Evolutionary conservation across 2,888 invertebrate species (phyloP).

Genomic region (Diarsia rubi): DNA sequence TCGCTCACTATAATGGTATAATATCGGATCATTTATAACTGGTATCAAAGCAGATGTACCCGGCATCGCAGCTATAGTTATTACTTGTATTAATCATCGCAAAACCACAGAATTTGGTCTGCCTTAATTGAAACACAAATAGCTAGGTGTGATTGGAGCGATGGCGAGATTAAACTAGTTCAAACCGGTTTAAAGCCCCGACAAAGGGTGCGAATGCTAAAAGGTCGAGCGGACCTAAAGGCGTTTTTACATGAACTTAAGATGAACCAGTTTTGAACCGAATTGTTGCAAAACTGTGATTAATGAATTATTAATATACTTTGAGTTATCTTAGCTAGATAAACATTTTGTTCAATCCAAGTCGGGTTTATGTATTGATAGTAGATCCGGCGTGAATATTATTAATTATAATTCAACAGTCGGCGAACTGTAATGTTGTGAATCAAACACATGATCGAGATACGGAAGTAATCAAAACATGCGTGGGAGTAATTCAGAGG

Average conservation of each 20-base stretch:
- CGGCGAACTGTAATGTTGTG: conserved; percentile 29
- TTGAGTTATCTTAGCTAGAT: conserved; percentile 57
- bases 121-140: conserved; percentile 88
- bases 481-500: neutral
- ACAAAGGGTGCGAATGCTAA: conserved; percentile 77
- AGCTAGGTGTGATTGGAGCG: conserved; percentile 85
- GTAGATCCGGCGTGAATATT: conserved; percentile 47
- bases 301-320: conserved; percentile 65
- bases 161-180: conserved; percentile 82
- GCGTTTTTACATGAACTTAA: conserved; percentile 73
- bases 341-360: conserved; percentile 55
- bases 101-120: conserved; percentile 80
- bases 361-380: conserved; percentile 56
- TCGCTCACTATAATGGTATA: conserved; percentile 56
- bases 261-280: conserved; percentile 26
- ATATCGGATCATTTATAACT: conserved; percentile 60
- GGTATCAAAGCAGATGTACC: conserved; percentile 43
- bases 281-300: conserved; percentile 56
- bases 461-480: conserved; percentile 7
- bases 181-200: conserved; percentile 74
- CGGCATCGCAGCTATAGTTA: conserved; percentile 42
- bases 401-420: conserved; percentile 52
- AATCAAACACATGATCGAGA: conserved; percentile 7
- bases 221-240: conserved; percentile 72
- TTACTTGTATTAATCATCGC: conserved; percentile 79